phyloP scores from a whole-genome alignment of 2,113 vertebrate genomes.

The Antidorcas marsupialis region DNA sequence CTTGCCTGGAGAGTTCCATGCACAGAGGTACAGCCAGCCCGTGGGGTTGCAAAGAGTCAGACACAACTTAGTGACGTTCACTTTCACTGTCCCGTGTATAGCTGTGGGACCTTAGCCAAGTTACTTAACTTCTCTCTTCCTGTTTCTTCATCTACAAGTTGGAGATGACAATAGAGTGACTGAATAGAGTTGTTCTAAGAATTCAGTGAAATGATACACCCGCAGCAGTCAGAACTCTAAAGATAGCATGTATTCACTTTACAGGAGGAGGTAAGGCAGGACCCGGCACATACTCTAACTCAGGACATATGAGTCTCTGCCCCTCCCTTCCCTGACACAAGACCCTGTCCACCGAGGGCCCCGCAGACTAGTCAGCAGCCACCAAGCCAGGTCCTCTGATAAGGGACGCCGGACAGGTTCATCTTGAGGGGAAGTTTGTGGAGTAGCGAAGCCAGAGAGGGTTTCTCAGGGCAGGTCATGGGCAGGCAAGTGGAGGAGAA shows the following conservation, averaged over 20 bases:
- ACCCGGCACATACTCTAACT: neutral
- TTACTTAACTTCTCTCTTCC: neutral
- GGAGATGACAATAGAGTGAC: neutral
- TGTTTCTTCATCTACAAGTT: neutral
- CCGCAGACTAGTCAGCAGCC: neutral
- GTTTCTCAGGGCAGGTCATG: neutral
- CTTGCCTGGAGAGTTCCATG: neutral
- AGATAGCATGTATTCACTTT: neutral
- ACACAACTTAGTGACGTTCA: neutral
- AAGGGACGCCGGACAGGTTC: neutral
- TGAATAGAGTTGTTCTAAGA: neutral
- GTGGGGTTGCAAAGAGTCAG: neutral
- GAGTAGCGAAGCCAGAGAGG: neutral
- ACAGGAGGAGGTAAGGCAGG: accelerated
- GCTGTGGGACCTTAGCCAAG: neutral
- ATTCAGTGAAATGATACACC: neutral
- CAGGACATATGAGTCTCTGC: accelerated
- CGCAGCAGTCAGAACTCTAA: neutral
- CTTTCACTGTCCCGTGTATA: neutral
- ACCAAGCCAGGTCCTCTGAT: neutral
- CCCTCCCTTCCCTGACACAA: accelerated
- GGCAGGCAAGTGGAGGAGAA: neutral
- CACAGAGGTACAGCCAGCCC: neutral
- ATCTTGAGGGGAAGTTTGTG: neutral
- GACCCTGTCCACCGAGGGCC: accelerated